These are phyloP conservation scores for Thryonomys swinderianus DNA, from an alignment of 2,113 vertebrate genomes.

Conservation along the genomic window DNA sequence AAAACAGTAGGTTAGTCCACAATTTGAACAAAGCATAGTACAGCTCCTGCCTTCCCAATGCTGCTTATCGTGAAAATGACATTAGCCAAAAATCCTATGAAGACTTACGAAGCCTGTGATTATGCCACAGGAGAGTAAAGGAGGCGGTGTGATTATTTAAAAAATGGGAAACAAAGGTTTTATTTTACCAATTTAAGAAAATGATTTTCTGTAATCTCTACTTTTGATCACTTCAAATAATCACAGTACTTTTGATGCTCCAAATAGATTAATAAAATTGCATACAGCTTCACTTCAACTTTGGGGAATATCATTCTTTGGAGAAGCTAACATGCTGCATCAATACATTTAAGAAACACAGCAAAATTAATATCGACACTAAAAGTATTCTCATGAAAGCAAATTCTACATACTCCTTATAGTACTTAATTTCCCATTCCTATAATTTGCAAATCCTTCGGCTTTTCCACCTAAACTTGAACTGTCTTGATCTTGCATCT, in stretches of 20 bases:
- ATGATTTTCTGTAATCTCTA: slow-evolving; percentile 10
- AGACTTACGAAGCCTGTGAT: not conserved
- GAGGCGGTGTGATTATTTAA: not conserved
- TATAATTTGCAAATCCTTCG: not conserved
- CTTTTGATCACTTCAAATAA: slow-evolving; percentile 43
- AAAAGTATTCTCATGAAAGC: not conserved
- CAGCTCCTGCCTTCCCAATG: slow-evolving; percentile 17
- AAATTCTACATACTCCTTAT: not conserved
- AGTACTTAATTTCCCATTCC: not conserved
- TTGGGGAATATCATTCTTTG: not conserved
- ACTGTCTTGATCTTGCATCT: not conserved
- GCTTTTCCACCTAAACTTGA: not conserved
- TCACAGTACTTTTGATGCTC: slow-evolving; percentile 22
- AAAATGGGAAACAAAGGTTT: slow-evolving; percentile 39
- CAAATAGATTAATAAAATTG: not conserved
- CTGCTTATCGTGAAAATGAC: slow-evolving; percentile 43
- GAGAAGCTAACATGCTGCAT: not conserved
- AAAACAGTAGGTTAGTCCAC: not conserved
- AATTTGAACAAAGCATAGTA: slow-evolving; percentile 13
- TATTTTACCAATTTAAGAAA: slow-evolving; percentile 34
- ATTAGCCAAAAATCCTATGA: slow-evolving; percentile 51
- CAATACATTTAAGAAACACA: not conserved
- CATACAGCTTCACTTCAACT: slow-evolving; percentile 17
- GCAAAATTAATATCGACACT: not conserved
- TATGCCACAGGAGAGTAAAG: slow-evolving; percentile 7